Evolutionary conservation across 2,888 invertebrate genomes (phyloP), one percentile per base, ranked within the genome.

Genomic region (Eupithecia pulchellata): DNA sequence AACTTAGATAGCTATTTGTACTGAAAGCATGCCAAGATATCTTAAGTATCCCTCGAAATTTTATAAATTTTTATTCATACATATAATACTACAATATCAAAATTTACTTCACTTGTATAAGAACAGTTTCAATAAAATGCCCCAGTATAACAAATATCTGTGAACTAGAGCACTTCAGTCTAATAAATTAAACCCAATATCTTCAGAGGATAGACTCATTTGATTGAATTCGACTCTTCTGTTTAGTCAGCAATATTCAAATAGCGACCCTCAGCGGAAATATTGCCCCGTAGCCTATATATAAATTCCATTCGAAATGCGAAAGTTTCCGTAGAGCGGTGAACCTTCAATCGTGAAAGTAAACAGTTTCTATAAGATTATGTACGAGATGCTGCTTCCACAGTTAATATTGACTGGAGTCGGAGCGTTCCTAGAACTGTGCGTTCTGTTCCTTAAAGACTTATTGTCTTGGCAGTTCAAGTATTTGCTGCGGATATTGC

Each of bases 321-420:
- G 88, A 88, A 92, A 91, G 86, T 92, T 91, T 87, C 87, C 86
- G 80, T 84, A 85, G 89, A 89, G 85, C 86, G 84, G 84, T 78
- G 88, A 89, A 86, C 89, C 90, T 89, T 91, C 90, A 89, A 91
- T 91, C 90, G 88, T 79, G 84, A 87, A 88, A 75, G 91, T 89
- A 92, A 92, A 92, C 90, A 92, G 89, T 91, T 90, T 91, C 91
- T 90, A 92, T 91, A 91, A 91, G 92, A 91, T 92, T 92, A 92
- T 90, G 89, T 88, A 89, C 84, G 84, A 87, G 89, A 89, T 89
- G 89, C 89, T 89, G 85, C 86, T 84, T 80, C 84, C 81, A 78
- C 78, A 86, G 90, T 91, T 90, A 91, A 92, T 92, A 91, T 91
- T 91, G 89, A 89, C 89, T 84, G 66, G 80, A 79, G 69, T 64